Base-by-base conservation (phyloP, 35 echinoderm and acorn worm species). In the Hemicentrotus pulcherrimus region DNA sequence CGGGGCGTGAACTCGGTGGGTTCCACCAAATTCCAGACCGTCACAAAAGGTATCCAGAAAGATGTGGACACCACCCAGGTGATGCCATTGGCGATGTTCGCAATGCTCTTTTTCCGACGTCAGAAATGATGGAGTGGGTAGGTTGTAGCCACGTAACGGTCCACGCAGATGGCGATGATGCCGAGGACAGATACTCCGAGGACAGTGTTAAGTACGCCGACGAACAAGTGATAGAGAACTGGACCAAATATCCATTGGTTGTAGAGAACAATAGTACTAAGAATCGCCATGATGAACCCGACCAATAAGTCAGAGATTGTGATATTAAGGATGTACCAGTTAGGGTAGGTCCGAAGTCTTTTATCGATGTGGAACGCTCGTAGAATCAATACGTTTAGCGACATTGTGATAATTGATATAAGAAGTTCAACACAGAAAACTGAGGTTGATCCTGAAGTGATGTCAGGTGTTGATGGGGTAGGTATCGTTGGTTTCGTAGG, bases 81-180 rank as follows among this genome's bases (percentile, higher is more conserved):
- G 46, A 95, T 46, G 31, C 22, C 70, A 50, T 87, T 95, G 45
- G 30, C 47, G 2, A 95, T 28, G 9, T 48, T 12, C 46, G 94
- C 94, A 30, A 85, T 52, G 31, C 48, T 48, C 9, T 46, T 95
- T 4, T 30, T 95, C 18, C 95, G 88, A 12, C 15, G 15, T 50
- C 47, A 90, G 32, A 60, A 88, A 41, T 95, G 95, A 32, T 45
- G 4, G 11, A 95, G 31, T 35, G 95, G 95, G 60, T 95, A 58
- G 18, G 46, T 46, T 59, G 88, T 95, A 16, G 95, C 95, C 46
- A 92, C 60, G 61, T 95, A 95, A 35, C 95, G 95, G 55, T 95
- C 95, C 32, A 92, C 91, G 35, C 95, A 95, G 16, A 95, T 95
- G 24, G 88, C 88, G 4, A 92, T 31, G 19, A 95, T 59, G 91